phyloP scores from a whole-genome alignment of 2,888 invertebrate genomes.

The Pegoplata infirma region DNA sequence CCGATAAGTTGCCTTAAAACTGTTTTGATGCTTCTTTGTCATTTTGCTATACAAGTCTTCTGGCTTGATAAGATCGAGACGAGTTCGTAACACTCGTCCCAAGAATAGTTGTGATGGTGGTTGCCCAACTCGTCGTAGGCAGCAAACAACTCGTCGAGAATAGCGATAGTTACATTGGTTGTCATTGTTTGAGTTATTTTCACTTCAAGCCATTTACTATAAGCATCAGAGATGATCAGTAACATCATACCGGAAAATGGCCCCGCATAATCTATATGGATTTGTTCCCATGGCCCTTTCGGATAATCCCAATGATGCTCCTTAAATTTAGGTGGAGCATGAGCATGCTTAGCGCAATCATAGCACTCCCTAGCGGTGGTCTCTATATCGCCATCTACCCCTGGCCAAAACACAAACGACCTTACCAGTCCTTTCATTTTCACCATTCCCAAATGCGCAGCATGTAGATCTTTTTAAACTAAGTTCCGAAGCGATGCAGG shows the following conservation, averaged over 20 bases:
- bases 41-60: slow-evolving; percentile 8
- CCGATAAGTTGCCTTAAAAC: too few relatives aligned
- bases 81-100: slow-evolving; percentile 17
- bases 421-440: slow-evolving; percentile 6
- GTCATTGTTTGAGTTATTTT: background rate
- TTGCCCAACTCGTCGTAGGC: slow-evolving; percentile 59
- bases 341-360: background rate
- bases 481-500: background rate
- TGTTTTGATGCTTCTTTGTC: too few relatives aligned
- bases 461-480: slow-evolving; percentile 8
- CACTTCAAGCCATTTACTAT: slow-evolving; percentile 22
- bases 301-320: slow-evolving; percentile 36
- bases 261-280: slow-evolving; percentile 74
- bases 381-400: slow-evolving; percentile 23
- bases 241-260: slow-evolving; percentile 69
- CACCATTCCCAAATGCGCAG: slow-evolving; percentile 15
- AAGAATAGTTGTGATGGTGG: slow-evolving; percentile 27
- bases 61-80: slow-evolving; percentile 15
- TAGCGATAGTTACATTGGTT: slow-evolving; percentile 30
- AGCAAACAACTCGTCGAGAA: slow-evolving; percentile 62
- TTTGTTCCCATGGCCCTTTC: slow-evolving; percentile 19
- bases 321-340: slow-evolving; percentile 11
- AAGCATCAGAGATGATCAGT: slow-evolving; percentile 67
- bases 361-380: slow-evolving; percentile 1
- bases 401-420: slow-evolving; percentile 40